Conservation (phyloP, 2,888 invertebrate species). For the Pachymerium ferrugineum region DNA sequence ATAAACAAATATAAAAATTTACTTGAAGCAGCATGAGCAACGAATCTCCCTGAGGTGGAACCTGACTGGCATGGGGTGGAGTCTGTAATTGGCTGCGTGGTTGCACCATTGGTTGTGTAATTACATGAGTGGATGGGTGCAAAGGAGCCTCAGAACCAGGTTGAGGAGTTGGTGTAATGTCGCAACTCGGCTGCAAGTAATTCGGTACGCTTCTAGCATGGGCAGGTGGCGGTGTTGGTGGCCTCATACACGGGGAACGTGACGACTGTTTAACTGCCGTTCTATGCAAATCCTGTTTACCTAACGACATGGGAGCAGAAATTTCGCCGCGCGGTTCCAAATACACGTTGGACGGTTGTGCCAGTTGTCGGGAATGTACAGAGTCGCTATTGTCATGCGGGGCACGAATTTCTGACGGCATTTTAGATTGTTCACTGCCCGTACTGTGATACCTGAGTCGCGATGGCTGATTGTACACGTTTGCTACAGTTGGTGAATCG, state of each 20-base stretch:
- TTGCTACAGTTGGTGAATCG: slow-evolving; percentile 57
- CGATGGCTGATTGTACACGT: slow-evolving; percentile 42
- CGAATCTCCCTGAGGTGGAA: slow-evolving; percentile 75
- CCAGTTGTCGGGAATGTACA: slow-evolving; percentile 19
- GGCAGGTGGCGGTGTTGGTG: slow-evolving; percentile 37
- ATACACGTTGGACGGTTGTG: slow-evolving; percentile 26
- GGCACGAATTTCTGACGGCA: neutral
- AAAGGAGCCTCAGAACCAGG: slow-evolving; percentile 42
- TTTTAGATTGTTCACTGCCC: slow-evolving; percentile 23
- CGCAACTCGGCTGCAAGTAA: slow-evolving; percentile 44
- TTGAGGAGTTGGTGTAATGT: slow-evolving; percentile 50
- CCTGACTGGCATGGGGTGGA: slow-evolving; percentile 70
- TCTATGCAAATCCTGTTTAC: slow-evolving; percentile 28
- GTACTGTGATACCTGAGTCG: neutral
- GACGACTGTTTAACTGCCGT: slow-evolving; percentile 40
- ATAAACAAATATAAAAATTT: slow-evolving; percentile 39
- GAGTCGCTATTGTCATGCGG: neutral
- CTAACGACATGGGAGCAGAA: neutral
- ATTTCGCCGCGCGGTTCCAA: slow-evolving; percentile 25
- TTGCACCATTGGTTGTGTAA: slow-evolving; percentile 49
- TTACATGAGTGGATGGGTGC: slow-evolving; percentile 31
- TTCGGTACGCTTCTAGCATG: slow-evolving; percentile 1
- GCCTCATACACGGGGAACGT: slow-evolving; percentile 39
- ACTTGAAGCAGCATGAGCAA: slow-evolving; percentile 70
- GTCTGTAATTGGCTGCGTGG: slow-evolving; percentile 54